Evolutionary conservation across 2,797 vertebrate genomes (phyloP).

Genomic region (Mormyrus proboscirostris): DNA sequence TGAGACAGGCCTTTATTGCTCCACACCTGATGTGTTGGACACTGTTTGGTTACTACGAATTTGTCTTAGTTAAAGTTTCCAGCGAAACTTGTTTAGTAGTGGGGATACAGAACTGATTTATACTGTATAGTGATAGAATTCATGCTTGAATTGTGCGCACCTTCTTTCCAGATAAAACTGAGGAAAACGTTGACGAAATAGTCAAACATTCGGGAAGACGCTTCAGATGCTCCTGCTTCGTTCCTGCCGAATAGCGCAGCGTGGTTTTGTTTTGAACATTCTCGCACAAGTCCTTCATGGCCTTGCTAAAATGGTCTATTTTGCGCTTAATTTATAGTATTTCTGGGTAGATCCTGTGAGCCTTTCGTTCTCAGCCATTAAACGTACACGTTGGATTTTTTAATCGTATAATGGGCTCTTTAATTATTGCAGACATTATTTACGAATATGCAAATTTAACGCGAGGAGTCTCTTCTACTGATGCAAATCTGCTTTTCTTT

Average conservation of each 20-base stretch:
- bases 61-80: not conserved
- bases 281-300: not conserved
- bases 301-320: not conserved
- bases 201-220: not conserved
- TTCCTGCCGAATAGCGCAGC: not conserved
- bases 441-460: not conserved
- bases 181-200: not conserved
- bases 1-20: not conserved
- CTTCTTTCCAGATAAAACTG: not conserved
- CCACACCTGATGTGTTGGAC: not conserved
- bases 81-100: not conserved
- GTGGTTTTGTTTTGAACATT: not conserved
- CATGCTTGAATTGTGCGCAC: not conserved
- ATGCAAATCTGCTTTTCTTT: not conserved
- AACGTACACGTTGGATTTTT: not conserved
- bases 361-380: not conserved
- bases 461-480: not conserved
- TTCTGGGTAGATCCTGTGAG: not conserved
- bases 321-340: not conserved
- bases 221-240: not conserved
- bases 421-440: not conserved
- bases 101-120: not conserved
- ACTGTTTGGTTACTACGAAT: not conserved
- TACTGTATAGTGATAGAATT: not conserved
- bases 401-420: not conserved